Percentiles rank a stretch among this genome's conserved stretches.
Evolutionary conservation across 2,797 vertebrate species (phyloP).

Genomic region (Alectoris magna): DNA sequence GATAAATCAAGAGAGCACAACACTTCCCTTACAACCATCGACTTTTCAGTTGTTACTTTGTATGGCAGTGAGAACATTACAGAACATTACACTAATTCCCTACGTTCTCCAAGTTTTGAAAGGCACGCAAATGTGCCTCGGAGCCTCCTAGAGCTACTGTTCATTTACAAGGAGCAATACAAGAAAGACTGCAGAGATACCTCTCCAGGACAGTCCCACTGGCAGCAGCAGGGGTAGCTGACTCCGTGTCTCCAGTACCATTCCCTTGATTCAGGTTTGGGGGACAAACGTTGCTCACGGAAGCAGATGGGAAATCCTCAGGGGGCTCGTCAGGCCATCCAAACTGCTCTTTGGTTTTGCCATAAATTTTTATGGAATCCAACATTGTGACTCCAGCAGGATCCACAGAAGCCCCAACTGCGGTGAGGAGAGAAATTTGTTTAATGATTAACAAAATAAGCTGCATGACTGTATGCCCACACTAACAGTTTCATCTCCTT

Average conservation of each 20-base stretch:
- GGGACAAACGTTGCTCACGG: conserved; percentile 95
- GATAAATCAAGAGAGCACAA: background rate
- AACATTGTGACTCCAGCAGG: conserved; percentile 99
- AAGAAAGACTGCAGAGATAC: conserved; percentile 72
- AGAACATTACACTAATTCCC: background rate
- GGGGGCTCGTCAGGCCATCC: conserved; percentile 98
- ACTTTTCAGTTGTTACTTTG: background rate
- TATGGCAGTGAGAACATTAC: background rate
- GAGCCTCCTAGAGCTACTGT: background rate
- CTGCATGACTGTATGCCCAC: accelerated
- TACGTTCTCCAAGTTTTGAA: background rate
- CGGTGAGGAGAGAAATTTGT: background rate
- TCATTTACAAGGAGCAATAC: background rate
- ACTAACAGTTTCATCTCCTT: background rate
- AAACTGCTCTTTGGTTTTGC: conserved; percentile 99
- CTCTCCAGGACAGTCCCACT: conserved; percentile 94
- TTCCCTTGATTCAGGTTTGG: conserved; percentile 94
- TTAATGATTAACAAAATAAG: background rate
- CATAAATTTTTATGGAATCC: conserved; percentile 97
- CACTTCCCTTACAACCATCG: background rate
- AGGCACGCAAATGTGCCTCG: background rate
- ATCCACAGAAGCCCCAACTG: conserved; percentile 97
- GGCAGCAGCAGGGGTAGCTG: conserved; percentile 84
- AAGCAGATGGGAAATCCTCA: conserved; percentile 94
- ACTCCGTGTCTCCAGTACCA: conserved; percentile 88